A percentile compares a stretch with the other conserved stretches of the same genome.
Conservation (phyloP, 2,113 vertebrate species). For the Phalacrocorax aristotelis region DNA sequence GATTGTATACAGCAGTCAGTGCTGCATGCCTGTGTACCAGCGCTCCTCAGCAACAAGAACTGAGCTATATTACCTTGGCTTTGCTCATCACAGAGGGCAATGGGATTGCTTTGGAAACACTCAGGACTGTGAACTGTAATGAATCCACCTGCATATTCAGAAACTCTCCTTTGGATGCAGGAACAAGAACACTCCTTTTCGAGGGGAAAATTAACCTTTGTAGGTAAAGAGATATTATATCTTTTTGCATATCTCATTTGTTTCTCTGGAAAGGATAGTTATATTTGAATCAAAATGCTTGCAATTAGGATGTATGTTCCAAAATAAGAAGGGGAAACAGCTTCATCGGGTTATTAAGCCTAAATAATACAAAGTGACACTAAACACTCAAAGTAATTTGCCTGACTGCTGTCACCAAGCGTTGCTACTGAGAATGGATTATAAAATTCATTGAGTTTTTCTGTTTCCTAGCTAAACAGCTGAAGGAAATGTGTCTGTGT, state of each 20-base stretch:
- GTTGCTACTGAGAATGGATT: constrained; percentile 42
- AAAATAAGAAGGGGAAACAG: not conserved
- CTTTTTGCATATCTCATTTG: not conserved
- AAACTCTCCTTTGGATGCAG: not conserved
- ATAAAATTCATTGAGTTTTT: constrained; percentile 23
- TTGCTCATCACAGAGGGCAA: not conserved
- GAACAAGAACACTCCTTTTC: not conserved
- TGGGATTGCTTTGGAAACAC: not conserved
- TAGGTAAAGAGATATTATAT: not conserved
- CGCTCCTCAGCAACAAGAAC: not conserved
- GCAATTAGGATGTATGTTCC: not conserved
- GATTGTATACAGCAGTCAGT: not conserved
- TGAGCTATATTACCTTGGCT: not conserved
- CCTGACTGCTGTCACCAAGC: constrained; percentile 32
- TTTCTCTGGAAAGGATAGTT: not conserved
- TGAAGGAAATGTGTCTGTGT: constrained; percentile 11
- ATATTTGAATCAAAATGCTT: not conserved
- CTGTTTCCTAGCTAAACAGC: constrained; percentile 32
- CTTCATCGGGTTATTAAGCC: not conserved
- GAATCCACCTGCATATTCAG: not conserved
- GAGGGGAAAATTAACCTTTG: not conserved
- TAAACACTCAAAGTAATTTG: constrained; percentile 23
- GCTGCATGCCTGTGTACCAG: not conserved
- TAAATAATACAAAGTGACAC: constrained; percentile 37
- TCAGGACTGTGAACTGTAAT: not conserved